A percentile compares a stretch with the other conserved stretches of the same genome.
Conservation (phyloP, 2,888 invertebrate species). For the Diabrotica balteata region DNA sequence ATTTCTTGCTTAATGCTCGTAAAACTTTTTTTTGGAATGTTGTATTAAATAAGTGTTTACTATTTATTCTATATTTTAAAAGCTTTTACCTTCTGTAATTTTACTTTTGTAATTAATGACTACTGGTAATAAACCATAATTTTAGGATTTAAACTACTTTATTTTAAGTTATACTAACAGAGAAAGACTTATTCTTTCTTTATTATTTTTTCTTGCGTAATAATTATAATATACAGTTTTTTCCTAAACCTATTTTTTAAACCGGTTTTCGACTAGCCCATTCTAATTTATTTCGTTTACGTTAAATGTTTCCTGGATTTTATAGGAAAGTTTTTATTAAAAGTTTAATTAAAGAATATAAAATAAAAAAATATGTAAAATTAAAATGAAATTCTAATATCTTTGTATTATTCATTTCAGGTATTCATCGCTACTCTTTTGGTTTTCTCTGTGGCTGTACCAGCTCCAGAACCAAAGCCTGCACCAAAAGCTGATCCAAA, state of each 20-base stretch:
- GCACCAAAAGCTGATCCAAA: conserved; percentile 15
- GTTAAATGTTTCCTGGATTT: no score
- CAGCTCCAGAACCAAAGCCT: conserved; percentile 20
- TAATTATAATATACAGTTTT: no score
- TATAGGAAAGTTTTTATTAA: no score
- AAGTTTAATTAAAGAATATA: no score
- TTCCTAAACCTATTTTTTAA: no score
- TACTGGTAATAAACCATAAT: not conserved
- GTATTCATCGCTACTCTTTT: conserved; percentile 8
- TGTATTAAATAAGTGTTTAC: no score
- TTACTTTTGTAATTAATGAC: not conserved
- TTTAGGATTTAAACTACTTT: not conserved
- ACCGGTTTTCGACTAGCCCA: no score
- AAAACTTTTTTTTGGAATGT: not conserved
- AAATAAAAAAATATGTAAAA: not conserved
- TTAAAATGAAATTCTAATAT: not conserved
- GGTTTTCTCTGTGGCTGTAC: conserved; percentile 6
- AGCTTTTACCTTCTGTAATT: not conserved
- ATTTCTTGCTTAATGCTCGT: no score
- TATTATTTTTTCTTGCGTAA: no score
- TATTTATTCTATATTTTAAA: not conserved
- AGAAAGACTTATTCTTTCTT: no score
- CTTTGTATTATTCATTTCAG: conserved; percentile 8
- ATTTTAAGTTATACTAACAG: not conserved
- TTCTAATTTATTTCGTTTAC: no score